Conservation (phyloP, 2,113 vertebrate species). For the Hippocampus barbouri region DNA sequence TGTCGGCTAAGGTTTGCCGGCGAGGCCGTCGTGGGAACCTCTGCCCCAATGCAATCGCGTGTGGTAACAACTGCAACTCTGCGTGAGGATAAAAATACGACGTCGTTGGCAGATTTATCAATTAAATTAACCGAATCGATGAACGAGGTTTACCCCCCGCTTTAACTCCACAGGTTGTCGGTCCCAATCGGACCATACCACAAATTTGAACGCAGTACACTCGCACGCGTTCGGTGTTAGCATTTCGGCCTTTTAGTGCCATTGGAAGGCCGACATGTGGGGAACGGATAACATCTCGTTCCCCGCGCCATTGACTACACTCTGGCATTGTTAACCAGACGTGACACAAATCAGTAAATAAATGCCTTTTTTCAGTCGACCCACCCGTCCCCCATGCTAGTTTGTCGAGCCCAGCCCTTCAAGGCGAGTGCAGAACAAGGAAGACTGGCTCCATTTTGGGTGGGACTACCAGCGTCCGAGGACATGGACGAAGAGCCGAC, state of each 20-base stretch:
- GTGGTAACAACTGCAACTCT: slow-evolving; percentile 2
- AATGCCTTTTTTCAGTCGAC: slow-evolving; percentile 39
- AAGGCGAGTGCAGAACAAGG: slow-evolving; percentile 68
- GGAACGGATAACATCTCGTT: slow-evolving; percentile 21
- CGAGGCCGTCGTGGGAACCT: slow-evolving; percentile 35
- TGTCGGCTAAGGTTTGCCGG: slow-evolving; percentile 26
- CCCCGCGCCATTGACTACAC: background rate
- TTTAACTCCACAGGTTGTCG: slow-evolving; percentile 73
- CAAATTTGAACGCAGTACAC: slow-evolving; percentile 66
- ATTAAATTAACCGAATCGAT: slow-evolving; percentile 42
- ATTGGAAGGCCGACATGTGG: slow-evolving; percentile 14
- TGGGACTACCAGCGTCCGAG: slow-evolving; percentile 82
- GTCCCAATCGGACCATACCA: slow-evolving; percentile 83
- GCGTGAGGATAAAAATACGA: background rate
- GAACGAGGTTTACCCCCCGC: slow-evolving; percentile 58
- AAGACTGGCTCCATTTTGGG: slow-evolving; percentile 85
- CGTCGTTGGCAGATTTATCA: slow-evolving; percentile 4
- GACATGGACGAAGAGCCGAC: slow-evolving; percentile 59
- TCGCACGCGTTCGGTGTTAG: slow-evolving; percentile 61
- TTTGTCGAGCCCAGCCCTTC: slow-evolving; percentile 72
- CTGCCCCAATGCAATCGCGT: slow-evolving; percentile 27
- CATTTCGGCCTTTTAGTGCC: slow-evolving; percentile 40
- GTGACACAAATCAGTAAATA: slow-evolving; percentile 7
- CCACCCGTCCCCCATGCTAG: slow-evolving; percentile 70
- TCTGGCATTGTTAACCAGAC: slow-evolving; percentile 4